Base-by-base conservation (phyloP, 2,888 invertebrate species). In the Azorinus chamasolen region DNA sequence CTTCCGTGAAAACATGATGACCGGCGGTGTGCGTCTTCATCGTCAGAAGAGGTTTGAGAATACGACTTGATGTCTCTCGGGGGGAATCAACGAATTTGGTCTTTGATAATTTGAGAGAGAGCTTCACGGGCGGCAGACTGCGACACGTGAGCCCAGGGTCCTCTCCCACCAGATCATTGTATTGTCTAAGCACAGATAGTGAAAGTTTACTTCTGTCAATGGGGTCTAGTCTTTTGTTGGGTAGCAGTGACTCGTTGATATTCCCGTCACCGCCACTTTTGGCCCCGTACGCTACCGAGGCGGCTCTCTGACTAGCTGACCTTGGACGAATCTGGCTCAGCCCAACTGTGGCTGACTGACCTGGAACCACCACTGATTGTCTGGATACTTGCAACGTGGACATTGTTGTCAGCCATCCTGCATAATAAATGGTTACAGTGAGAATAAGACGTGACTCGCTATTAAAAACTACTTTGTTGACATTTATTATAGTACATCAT, bases 1-100 rank as follows among this genome's bases (percentile, higher is more conserved):
- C 86, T 54, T 86, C 87, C 0, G 85, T 88, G 62, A 87, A 88
- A 5, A 86, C 77, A 16, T 74, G 80, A 27, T 69, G 63, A n/a
- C 79, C 81, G n/a, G 69, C 63, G 16, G 62, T 58, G 50, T 77
- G 54, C 8, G 80, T 78, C 43, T 68, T 71, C 61, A 71, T 50
- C 16, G 77, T 61, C 18, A 77, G 61, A 39, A 70, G 77, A 3
- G 79, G 79, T 18, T 64, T 65, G 25, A 75, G n/a, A 20, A 72
- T 73, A 12, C 63, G 57, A 71, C 77, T 68, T 22, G 59, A 65
- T 14, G 22, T 24, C 2, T 46, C 58, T 4, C 59, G 65, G 1
- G 69, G 76, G 10, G 79, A 75, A 50, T 73, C 71, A 39, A 73
- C 71, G 27, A 79, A 79, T 32, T 76, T 74, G 14, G 55, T 65